These are phyloP conservation scores for Podabrus alpinus DNA, from an alignment of 2,888 invertebrate species.

Conservation along the genomic window DNA sequence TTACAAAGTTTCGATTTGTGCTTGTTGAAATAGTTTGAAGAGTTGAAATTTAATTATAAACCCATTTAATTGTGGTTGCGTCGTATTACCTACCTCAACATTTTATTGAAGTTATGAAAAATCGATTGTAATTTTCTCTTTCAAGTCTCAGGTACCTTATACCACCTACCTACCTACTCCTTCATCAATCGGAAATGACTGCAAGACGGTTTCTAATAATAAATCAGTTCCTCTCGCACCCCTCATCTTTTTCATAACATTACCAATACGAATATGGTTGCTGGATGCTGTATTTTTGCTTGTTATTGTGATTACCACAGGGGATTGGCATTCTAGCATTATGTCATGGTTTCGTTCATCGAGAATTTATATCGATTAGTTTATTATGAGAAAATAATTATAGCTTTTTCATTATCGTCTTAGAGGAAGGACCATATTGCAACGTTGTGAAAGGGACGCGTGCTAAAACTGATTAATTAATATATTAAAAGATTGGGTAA, in stretches of 20 bases:
- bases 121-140: constrained; percentile 23
- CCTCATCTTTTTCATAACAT: constrained; percentile 10
- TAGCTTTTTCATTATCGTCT: not conserved
- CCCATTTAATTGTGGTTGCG: not conserved
- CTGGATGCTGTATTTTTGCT: not conserved
- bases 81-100: not conserved
- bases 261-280: not conserved
- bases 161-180: constrained; percentile 21
- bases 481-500: not conserved
- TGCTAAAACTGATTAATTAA: not conserved
- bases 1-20: not conserved
- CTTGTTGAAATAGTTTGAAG: not conserved
- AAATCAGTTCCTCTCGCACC: constrained; percentile 39
- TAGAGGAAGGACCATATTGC: not conserved
- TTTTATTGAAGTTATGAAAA: not conserved
- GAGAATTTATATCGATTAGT: not conserved
- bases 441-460: not conserved
- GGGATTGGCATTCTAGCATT: not conserved
- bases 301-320: not conserved
- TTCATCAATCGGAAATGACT: constrained; percentile 48
- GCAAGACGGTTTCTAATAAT: constrained; percentile 45
- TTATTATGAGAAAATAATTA: not conserved
- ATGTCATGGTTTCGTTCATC: not conserved
- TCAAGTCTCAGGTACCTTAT: constrained; percentile 33
- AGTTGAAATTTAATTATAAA: not conserved